Evolutionary conservation across 2,797 vertebrate species (phyloP).

Genomic region (Pitangus sulphuratus): DNA sequence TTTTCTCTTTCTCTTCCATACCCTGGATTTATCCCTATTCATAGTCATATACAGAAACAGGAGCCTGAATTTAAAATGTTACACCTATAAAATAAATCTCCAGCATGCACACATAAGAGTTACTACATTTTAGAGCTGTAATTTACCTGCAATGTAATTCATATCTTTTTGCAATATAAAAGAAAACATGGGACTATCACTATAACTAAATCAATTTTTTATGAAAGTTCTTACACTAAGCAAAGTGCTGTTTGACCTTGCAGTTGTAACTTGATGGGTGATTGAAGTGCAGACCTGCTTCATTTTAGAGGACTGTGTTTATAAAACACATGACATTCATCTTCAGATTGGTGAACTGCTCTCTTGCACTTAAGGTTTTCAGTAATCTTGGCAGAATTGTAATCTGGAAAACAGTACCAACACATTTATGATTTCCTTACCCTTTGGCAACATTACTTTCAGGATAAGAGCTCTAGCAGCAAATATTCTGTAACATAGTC

Average conservation of each 20-base stretch:
- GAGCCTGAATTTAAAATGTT: neutral
- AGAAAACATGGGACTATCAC: neutral
- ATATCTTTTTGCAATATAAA: neutral
- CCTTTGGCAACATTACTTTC: constrained; percentile 15
- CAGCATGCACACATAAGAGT: neutral
- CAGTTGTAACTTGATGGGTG: neutral
- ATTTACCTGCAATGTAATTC: neutral
- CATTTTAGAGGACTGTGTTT: neutral
- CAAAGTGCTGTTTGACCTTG: constrained; percentile 21
- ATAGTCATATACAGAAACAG: neutral
- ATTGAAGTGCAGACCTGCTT: neutral
- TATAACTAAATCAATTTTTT: constrained; percentile 3
- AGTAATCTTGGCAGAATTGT: neutral
- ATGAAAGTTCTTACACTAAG: neutral
- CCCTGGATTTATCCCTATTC: neutral
- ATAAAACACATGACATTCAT: neutral
- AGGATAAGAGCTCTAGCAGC: neutral
- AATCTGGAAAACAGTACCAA: neutral
- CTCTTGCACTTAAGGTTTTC: neutral
- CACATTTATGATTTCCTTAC: neutral
- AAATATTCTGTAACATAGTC: constrained; percentile 28
- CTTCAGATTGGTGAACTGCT: neutral
- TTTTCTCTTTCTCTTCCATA: neutral
- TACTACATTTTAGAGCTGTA: neutral
- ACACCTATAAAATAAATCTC: neutral